Evolutionary conservation across 2,797 vertebrate genomes (phyloP), one percentile per base, ranked within the genome.

Genomic region (Tauraco hartlaubi): DNA sequence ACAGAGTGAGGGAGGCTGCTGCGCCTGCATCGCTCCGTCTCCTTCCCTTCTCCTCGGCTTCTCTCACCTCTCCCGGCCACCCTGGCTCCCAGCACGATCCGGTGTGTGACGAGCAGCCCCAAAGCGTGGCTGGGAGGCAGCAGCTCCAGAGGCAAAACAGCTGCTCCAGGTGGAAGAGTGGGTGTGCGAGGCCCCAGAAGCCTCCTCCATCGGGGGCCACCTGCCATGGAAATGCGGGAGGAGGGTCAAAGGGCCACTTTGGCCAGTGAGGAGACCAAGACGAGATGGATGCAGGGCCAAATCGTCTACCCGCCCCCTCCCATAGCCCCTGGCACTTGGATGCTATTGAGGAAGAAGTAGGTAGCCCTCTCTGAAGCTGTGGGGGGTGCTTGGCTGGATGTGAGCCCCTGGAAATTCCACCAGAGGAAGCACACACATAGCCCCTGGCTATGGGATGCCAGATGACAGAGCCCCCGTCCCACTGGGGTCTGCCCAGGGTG

Each of bases 1-100:
- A 90, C 84, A 84, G 76, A 94, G 78, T 6, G 94, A 97, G 76
- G 91, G 86, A 95, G 86, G 67, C 41, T 97, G 77, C 79, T 72
- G 88, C n/a, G 92, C 93, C 92, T 85, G 93, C 83, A 94, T 82
- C 15, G 41, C 80, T 68, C 67, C 18, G 6, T 75, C 79, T 92
- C 80, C 71, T 59, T 87, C 39, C 78, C 68, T 92, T 81, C 61
- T 56, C 73, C 25, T 66, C 74, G 77, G 69, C 72, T 88, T 88
- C 90, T 95, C 59, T 94, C 91, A 87, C 94, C 68, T 85, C 61
- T 95, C 74, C 37, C 5, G 41, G 93, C 71, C 91, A 85, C 46
- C 29, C 41, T 39, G 85, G 73, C 46, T 64, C 74, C 58, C 64
- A 56, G 75, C 54, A 51, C 4, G 7, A 93, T 49, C 59, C 11